Evolutionary conservation across 2,113 vertebrate genomes (phyloP), one percentile per base, ranked within the genome.

Genomic region (Cyprinodon tularosa): DNA sequence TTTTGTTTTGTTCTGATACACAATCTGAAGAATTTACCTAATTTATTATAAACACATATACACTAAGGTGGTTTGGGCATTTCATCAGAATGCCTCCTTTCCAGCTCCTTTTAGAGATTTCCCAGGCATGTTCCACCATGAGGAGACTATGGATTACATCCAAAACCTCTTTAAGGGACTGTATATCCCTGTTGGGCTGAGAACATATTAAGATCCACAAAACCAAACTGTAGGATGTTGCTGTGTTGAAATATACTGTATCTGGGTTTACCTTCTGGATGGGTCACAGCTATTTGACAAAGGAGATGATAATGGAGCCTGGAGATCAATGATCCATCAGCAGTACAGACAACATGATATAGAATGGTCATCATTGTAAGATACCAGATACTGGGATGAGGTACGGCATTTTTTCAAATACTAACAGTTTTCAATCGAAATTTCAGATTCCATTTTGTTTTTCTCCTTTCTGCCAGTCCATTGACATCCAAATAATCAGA

Each of bases 401-500:
- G 62, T 47, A 8, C 29, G 2, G 29, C 29, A 29, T 29, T 68
- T 59, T 76, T 69, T 62, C 65, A 48, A 71, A 63, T 74, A 39
- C 44, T 42, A 47, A 68, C 11, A 48, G 66, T 63, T 66, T 70
- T 39, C 50, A 13, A 29, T 3, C n/a, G 29, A 4, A 20, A 17
- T n/a, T 73, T 38, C 47, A 47, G 66, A 76, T 72, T 60, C 72
- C 4, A 38, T 62, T 22, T 66, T 65, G 40, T 75, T 29, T 29
- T 29, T 62, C 45, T 77, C 48, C 13, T 47, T 64, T 61, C 36
- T 47, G 38, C 15, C 72, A 71, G 82, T 61, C 62, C 64, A 57
- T 39, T 66, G 53, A 62, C 14, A 39, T 60, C 60, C 64, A 62
- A 73, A 66, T 73, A 61, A 75, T 76, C 20, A 74, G 63, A 76